Evolutionary conservation across 2,113 vertebrate genomes (phyloP).

Genomic region (Cyprinodon brontotheroides): DNA sequence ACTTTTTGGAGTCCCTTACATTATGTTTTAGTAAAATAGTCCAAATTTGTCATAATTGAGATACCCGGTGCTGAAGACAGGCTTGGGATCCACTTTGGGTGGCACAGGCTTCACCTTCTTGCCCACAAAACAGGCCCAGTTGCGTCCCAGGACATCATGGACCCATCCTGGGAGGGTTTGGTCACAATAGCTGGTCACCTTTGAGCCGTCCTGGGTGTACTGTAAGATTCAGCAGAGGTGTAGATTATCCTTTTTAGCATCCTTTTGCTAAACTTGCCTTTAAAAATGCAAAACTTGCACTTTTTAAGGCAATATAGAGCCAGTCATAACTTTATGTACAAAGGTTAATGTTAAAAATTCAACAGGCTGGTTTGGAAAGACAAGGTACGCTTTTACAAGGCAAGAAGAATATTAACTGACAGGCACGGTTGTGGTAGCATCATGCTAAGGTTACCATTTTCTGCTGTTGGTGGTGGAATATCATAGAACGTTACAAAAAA

Average conservation of each 20-base stretch:
- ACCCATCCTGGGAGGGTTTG: constrained; percentile 93
- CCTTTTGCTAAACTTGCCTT: not conserved
- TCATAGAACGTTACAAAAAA: not conserved
- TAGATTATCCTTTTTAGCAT: not conserved
- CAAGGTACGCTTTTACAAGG: not conserved
- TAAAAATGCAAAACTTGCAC: not conserved
- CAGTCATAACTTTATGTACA: not conserved
- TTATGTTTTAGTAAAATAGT: not conserved
- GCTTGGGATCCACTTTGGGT: constrained; percentile 31
- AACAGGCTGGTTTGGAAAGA: too few species aligned
- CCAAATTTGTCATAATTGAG: not conserved
- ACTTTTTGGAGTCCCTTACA: not conserved
- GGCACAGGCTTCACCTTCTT: constrained; percentile 75
- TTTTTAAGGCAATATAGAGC: not conserved
- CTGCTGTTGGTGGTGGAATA: not conserved
- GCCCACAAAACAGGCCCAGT: constrained; percentile 94
- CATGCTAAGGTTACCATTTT: not conserved
- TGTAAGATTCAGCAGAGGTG: constrained; percentile 51
- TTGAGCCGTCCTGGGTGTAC: constrained; percentile 83
- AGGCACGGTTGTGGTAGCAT: not conserved
- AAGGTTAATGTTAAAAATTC: too few species aligned
- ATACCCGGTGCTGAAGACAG: constrained; percentile 50
- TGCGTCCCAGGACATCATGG: constrained; percentile 90
- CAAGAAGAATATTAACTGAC: not conserved
- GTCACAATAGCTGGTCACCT: constrained; percentile 90